phyloP scores from a whole-genome alignment of 2,797 vertebrate species.

The Lepidocolaptes lacrymiger region DNA sequence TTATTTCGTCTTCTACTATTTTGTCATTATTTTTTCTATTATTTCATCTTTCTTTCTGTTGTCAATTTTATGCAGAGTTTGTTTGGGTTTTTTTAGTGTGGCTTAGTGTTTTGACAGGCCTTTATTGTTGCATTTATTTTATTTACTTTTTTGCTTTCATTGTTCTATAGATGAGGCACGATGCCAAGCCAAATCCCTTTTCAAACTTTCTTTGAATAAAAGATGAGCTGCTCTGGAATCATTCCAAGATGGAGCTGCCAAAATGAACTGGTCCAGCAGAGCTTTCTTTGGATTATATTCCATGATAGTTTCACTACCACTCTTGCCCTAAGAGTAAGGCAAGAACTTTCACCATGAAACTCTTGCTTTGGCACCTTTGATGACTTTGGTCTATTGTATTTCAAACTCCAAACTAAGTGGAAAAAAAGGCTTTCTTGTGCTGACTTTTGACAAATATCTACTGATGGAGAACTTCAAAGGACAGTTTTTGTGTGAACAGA shows the following conservation, averaged over 20 bases:
- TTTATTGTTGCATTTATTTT: slow-evolving; percentile 69
- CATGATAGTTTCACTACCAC: neutral
- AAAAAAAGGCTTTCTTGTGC: neutral
- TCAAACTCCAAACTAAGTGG: neutral
- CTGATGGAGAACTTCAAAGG: neutral
- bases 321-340: neutral
- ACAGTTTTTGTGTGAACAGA: neutral
- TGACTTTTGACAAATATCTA: neutral
- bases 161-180: slow-evolving; percentile 43
- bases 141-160: slow-evolving; percentile 58
- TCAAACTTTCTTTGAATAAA: slow-evolving; percentile 69
- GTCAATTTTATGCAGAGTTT: slow-evolving; percentile 13
- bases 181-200: slow-evolving; percentile 68
- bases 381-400: neutral
- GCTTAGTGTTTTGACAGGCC: slow-evolving; percentile 41
- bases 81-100: neutral
- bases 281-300: slow-evolving; percentile 25
- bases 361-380: neutral
- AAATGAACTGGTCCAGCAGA: slow-evolving; percentile 18
- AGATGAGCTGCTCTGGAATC: slow-evolving; percentile 65
- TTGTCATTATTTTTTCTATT: slow-evolving; percentile 51
- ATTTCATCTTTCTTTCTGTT: slow-evolving; percentile 43
- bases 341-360: neutral
- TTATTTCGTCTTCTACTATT: slow-evolving; percentile 28
- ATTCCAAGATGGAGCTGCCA: slow-evolving; percentile 62